Evolutionary conservation across 2,888 invertebrate genomes (phyloP).

Genomic region (Hyposoter dolosus): DNA sequence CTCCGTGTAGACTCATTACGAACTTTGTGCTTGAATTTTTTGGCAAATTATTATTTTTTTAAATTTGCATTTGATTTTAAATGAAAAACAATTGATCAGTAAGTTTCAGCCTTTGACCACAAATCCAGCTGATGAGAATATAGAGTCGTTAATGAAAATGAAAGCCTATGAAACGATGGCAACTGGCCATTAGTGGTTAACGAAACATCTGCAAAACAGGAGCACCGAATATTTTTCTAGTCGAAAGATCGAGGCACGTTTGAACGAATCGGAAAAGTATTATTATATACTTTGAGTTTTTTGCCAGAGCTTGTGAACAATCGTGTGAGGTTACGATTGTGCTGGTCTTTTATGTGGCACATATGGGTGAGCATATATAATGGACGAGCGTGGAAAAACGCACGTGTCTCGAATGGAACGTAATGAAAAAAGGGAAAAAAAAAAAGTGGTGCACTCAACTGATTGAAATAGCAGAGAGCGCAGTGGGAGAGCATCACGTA

Average conservation of each 20-base stretch:
- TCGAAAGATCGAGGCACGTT: background rate
- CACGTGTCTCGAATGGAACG: slow-evolving; percentile 29
- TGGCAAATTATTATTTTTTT: too few species aligned
- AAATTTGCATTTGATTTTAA: too few species aligned
- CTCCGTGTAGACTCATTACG: too few species aligned
- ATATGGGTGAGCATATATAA: slow-evolving; percentile 4
- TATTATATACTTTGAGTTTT: slow-evolving; percentile 13
- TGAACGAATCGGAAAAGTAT: background rate
- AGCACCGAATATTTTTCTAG: background rate
- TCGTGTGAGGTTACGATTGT: slow-evolving; percentile 47
- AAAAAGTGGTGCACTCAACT: slow-evolving; percentile 57
- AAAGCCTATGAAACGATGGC: background rate
- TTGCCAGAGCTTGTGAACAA: slow-evolving; percentile 24
- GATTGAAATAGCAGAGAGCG: slow-evolving; percentile 58
- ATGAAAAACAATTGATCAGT: too few species aligned
- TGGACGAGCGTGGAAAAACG: slow-evolving; percentile 32
- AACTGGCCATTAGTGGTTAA: background rate
- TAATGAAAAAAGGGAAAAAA: slow-evolving; percentile 1
- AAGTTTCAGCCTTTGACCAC: background rate
- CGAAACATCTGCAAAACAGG: background rate
- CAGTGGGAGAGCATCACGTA: slow-evolving; percentile 38
- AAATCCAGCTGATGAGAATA: background rate
- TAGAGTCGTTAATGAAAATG: background rate
- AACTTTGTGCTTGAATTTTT: too few species aligned
- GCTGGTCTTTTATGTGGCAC: slow-evolving; percentile 22